Evolutionary conservation across 1,140 invertebrate genomes (phyloP).

Genomic region (Lamellibrachia luymesi): DNA sequence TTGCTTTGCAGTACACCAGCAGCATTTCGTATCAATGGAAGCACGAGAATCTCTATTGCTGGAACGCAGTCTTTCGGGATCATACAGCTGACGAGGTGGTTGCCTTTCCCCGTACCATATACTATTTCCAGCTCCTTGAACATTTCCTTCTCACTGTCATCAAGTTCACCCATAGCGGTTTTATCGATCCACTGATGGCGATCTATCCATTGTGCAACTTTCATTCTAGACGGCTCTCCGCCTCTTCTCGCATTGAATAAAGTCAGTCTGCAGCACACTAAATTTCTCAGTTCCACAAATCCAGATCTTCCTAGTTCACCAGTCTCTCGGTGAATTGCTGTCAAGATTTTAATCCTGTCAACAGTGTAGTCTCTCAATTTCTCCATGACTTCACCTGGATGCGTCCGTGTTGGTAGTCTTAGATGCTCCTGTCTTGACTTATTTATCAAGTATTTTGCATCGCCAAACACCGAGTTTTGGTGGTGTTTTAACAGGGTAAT

Average conservation of each 20-base stretch:
- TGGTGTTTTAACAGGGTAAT: background rate
- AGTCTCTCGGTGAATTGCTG: background rate
- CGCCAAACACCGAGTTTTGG: constrained; percentile 6
- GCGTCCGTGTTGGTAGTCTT: background rate
- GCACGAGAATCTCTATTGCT: background rate
- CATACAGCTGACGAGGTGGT: constrained; percentile 8
- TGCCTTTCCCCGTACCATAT: constrained; percentile 14
- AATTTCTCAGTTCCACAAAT: constrained; percentile 11
- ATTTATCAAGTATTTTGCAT: constrained; percentile 12
- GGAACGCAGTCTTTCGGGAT: constrained; percentile 8
- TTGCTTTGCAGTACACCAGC: constrained; percentile 1
- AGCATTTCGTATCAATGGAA: background rate
- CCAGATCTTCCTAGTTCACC: background rate
- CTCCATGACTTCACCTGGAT: background rate
- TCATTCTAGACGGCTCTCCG: constrained; percentile 10
- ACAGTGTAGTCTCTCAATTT: background rate
- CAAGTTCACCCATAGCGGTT: background rate
- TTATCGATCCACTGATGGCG: background rate
- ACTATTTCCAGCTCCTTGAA: constrained; percentile 9
- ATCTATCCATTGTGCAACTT: background rate
- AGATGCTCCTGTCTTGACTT: constrained; percentile 10
- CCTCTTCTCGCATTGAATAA: constrained; percentile 14
- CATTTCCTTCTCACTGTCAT: background rate
- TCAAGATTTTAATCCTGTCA: background rate
- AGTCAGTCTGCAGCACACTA: constrained; percentile 17